A percentile compares a stretch with the other conserved stretches of the same genome.
These are phyloP conservation scores for Therioaphis trifolii DNA, from an alignment of 2,888 invertebrate genomes.

Conservation along the genomic window DNA sequence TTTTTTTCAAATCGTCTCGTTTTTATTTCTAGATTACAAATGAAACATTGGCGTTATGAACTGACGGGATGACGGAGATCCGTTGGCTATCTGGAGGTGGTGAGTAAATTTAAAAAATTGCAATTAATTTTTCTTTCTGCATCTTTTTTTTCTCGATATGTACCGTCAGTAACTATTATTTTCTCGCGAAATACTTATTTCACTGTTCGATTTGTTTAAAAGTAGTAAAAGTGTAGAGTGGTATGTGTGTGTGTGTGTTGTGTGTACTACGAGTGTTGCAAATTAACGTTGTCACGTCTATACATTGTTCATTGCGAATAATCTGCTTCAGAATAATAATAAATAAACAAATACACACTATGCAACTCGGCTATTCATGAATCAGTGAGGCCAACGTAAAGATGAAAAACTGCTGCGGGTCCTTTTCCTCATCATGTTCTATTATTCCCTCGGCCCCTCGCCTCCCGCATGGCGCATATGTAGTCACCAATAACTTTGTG, in stretches of 20 bases:
- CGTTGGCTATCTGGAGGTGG: slow-evolving; percentile 83
- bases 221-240: neutral
- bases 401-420: slow-evolving; percentile 24
- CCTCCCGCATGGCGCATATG: neutral
- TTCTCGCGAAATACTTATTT: neutral
- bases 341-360: slow-evolving; percentile 21
- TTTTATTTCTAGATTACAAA: slow-evolving; percentile 44
- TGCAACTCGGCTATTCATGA: slow-evolving; percentile 49
- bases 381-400: slow-evolving; percentile 62
- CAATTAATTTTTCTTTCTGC: neutral
- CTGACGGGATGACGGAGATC: slow-evolving; percentile 81
- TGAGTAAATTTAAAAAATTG: slow-evolving; percentile 69
- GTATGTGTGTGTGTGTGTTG: neutral
- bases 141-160: neutral
- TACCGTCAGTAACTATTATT: neutral
- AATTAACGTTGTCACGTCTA: neutral
- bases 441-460: slow-evolving; percentile 1
- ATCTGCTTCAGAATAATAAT: slow-evolving; percentile 18
- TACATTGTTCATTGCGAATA: neutral
- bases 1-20: neutral
- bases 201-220: neutral
- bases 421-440: slow-evolving; percentile 19
- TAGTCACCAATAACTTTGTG: slow-evolving; percentile 40
- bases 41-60: slow-evolving; percentile 62
- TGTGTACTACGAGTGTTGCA: neutral